Base-by-base conservation (phyloP, 2,888 invertebrate genomes). In the Cephus pygmeus region DNA sequence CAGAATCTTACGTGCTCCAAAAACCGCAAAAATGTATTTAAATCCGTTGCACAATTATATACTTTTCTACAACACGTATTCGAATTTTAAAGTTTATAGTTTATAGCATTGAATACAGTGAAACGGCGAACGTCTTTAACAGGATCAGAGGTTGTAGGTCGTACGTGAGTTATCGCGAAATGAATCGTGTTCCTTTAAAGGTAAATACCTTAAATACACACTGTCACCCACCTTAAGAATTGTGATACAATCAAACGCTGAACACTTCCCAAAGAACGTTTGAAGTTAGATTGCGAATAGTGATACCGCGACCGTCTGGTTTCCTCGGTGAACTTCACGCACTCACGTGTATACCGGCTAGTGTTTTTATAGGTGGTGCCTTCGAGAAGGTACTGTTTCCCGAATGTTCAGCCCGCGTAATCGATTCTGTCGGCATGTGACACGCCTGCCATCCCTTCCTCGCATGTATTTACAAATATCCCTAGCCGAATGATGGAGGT, bases 381-480 rank as follows among this genome's bases (percentile, higher is more conserved):
- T 81, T 85, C 82, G 73, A 81, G 83, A 84, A 82, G 85, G 81
- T 83, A 83, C 81, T 79, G 76, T 76, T 81, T 81, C 81, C 81
- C 79, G 80, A 85, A 83, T 56, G 76, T 80, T 85, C 79, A 69
- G 56, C 74, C 56, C 56, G 69, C 71, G 35, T 73, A 75, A 77
- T 75, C 71, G 81, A 82, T 82, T 69, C 69, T 69, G 56, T 56
- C 56, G 23, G 23, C 56, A 23, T 2, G 33, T 3, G 9, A 30
- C 71, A 31, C 15, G 71, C 71, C 12, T 33, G 34, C 34, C 71
- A 34, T 2, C 71, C 30, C 30, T 31, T 71, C 0, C 11, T 12
- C 56, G 9, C 15, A 71, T 33, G 6, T 34, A 30, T 11, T n/a
- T 71, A 30, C 71, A 34, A 71, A 34, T 33, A 71, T 71, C 71